A percentile compares a stretch with the other conserved stretches of the same genome.
Conservation (phyloP, 2,888 invertebrate genomes). For the Lochmaea capreae region DNA sequence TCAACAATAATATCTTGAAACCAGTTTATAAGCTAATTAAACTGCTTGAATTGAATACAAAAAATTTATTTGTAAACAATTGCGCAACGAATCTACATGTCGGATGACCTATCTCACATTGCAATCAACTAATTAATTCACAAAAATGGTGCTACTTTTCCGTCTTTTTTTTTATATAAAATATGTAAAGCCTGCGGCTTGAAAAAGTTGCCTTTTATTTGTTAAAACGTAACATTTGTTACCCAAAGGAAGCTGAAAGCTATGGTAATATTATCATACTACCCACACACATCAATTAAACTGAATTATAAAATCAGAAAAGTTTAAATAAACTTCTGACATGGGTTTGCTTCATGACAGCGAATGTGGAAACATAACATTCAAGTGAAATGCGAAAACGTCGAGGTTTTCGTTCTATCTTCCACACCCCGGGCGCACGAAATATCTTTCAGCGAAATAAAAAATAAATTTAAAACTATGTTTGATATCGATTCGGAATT, state of each 20-base stretch:
- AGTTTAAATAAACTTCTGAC: constrained; percentile 29
- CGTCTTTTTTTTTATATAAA: not conserved
- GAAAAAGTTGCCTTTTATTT: not conserved
- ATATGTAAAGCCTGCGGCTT: not conserved
- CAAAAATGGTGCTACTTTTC: not conserved
- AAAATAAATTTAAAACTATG: too few relatives aligned
- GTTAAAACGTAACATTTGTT: not conserved
- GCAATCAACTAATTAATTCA: not conserved
- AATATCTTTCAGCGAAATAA: not conserved
- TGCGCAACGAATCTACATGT: not conserved
- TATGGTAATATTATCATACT: not conserved
- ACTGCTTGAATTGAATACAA: not conserved
- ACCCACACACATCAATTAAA: constrained; percentile 20
- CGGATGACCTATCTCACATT: not conserved
- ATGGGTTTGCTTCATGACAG: constrained; percentile 32
- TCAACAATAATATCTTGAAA: not conserved
- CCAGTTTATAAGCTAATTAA: not conserved
- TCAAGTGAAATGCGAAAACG: not conserved
- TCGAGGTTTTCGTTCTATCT: not conserved
- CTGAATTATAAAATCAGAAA: constrained; percentile 33
- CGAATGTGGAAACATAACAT: not conserved
- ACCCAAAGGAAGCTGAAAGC: not conserved
- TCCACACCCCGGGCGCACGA: not conserved
- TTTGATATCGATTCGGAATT: too few relatives aligned
- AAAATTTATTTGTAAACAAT: not conserved